Conservation (phyloP, 1,140 invertebrate species). For the Latrodectus geometricus region DNA sequence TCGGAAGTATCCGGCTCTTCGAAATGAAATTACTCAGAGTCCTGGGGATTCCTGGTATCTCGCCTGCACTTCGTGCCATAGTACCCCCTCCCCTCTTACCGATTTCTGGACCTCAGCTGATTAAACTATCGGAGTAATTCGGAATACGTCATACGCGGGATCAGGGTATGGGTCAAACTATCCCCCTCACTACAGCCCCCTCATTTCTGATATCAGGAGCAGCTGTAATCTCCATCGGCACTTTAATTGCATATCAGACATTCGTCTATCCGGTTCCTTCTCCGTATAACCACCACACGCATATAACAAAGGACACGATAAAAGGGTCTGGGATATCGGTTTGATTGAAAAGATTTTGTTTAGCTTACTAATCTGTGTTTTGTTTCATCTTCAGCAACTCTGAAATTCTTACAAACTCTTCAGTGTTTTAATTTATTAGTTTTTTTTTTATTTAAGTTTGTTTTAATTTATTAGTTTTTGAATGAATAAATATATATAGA, state of each 20-base stretch:
- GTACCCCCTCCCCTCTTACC: background rate
- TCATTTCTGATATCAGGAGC: conserved; percentile 5
- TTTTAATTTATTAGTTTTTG: too few relatives aligned
- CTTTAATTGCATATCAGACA: conserved; percentile 50
- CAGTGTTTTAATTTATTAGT: too few relatives aligned
- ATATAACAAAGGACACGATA: background rate
- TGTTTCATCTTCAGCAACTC: too few relatives aligned
- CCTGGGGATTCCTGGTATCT: conserved; percentile 44
- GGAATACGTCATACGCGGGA: conserved; percentile 37
- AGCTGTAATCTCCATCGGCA: conserved; percentile 45
- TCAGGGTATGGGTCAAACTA: conserved; percentile 7
- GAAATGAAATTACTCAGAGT: conserved; percentile 49
- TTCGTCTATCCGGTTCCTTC: background rate
- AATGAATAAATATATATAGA: too few relatives aligned
- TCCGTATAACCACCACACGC: background rate
- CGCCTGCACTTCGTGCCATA: background rate
- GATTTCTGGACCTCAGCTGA: conserved; percentile 26
- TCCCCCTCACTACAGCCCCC: background rate
- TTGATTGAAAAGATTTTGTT: too few relatives aligned
- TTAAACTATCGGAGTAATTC: conserved; percentile 52
- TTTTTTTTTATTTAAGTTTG: too few relatives aligned
- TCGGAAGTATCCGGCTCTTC: conserved; percentile 31
- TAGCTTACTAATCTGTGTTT: too few relatives aligned
- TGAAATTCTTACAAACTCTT: too few relatives aligned
- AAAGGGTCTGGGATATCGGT: too few relatives aligned